These are phyloP conservation scores for Odontomyia ornata DNA, from an alignment of 2,888 invertebrate genomes.

Conservation along the genomic window DNA sequence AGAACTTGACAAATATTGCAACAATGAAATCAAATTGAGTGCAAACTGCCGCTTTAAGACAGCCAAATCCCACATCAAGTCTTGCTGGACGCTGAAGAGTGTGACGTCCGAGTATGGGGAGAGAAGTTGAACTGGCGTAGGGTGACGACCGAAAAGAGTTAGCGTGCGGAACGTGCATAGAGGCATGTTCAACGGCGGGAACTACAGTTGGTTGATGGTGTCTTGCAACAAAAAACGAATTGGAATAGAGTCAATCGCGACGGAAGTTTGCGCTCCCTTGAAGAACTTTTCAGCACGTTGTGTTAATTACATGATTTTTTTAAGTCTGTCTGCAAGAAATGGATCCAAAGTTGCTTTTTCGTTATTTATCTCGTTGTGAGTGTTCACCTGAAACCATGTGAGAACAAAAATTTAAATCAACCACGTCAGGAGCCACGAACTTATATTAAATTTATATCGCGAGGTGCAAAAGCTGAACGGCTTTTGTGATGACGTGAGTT, in stretches of 20 bases:
- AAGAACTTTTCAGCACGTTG: neutral
- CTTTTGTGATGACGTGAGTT: conserved; percentile 24
- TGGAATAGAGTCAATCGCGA: neutral
- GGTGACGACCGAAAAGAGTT: no score
- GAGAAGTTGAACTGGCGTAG: no score
- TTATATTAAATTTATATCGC: no score
- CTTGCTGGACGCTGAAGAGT: conserved; percentile 57
- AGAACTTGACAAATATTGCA: conserved; percentile 61
- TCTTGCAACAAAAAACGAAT: conserved; percentile 23
- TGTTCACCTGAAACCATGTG: neutral
- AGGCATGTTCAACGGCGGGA: no score
- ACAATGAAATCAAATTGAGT: conserved; percentile 64
- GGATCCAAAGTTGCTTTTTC: neutral
- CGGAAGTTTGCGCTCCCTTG: neutral
- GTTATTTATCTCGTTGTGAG: neutral
- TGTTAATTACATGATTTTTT: conserved; percentile 3
- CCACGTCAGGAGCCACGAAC: conserved; percentile 4
- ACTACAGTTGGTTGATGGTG: neutral
- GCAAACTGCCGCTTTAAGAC: conserved; percentile 55
- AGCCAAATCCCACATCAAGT: conserved; percentile 56
- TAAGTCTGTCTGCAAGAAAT: neutral
- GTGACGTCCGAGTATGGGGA: conserved; percentile 54
- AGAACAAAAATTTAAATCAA: conserved; percentile 17
- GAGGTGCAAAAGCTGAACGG: neutral
- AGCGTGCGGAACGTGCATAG: no score